Evolutionary conservation across 2,113 vertebrate genomes (phyloP).

Genomic region (Ciconia maguari): DNA sequence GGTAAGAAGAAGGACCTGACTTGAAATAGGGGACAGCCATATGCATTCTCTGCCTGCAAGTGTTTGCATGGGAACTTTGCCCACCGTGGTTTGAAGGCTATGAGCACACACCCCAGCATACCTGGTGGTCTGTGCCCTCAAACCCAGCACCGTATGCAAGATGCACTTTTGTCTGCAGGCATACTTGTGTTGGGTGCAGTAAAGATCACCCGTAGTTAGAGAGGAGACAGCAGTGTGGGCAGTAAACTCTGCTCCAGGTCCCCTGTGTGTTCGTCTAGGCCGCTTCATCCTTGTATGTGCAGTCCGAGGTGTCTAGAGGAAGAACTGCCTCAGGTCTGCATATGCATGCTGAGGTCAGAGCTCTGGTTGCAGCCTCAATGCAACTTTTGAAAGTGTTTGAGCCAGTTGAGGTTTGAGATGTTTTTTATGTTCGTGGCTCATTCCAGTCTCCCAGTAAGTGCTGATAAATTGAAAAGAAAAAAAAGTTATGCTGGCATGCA

Average conservation of each 20-base stretch:
- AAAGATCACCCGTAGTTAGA: background rate
- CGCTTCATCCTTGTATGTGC: background rate
- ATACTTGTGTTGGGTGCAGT: background rate
- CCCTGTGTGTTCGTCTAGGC: background rate
- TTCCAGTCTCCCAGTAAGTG: background rate
- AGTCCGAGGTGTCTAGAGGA: background rate
- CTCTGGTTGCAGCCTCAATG: background rate
- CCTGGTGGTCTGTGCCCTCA: background rate
- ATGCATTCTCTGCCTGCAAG: background rate
- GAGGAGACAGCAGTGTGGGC: background rate
- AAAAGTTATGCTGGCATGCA: background rate
- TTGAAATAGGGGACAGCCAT: background rate
- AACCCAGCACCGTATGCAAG: background rate
- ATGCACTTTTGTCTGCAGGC: background rate
- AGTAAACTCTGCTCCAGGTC: background rate
- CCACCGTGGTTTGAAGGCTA: fast-evolving
- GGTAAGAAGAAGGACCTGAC: background rate
- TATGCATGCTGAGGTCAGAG: background rate
- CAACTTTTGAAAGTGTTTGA: background rate
- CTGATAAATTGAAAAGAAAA: background rate
- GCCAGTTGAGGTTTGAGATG: background rate
- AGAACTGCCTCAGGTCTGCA: background rate
- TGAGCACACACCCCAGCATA: background rate
- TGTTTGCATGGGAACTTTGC: background rate
- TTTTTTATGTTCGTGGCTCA: background rate